These are phyloP conservation scores for Caligus rogercresseyi DNA, from an alignment of 1,140 invertebrate species.

Conservation along the genomic window DNA sequence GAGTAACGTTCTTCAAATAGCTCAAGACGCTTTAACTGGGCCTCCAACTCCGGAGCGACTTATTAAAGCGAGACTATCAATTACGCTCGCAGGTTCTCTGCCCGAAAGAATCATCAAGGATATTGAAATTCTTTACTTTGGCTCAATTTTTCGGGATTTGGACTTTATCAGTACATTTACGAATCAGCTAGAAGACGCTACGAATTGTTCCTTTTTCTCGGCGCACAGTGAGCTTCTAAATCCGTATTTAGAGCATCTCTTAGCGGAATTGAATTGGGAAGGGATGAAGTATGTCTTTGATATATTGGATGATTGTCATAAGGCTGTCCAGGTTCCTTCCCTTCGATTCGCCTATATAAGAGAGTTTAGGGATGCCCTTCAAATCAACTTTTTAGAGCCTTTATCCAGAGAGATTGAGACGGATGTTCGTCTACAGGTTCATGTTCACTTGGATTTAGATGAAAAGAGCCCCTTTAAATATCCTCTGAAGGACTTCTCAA, in stretches of 20 bases:
- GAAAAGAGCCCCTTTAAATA: conserved; percentile 52
- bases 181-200: conserved; percentile 39
- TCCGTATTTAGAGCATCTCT: conserved; percentile 52
- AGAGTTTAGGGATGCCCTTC: conserved; percentile 5
- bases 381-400: conserved; percentile 40
- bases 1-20: background rate
- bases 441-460: conserved; percentile 70
- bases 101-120: background rate
- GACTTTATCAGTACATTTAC: conserved; percentile 42
- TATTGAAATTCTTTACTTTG: background rate
- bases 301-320: conserved; percentile 35
- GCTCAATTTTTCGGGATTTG: conserved; percentile 39
- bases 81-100: background rate
- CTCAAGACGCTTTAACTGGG: background rate
- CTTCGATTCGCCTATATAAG: conserved; percentile 23
- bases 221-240: conserved; percentile 59
- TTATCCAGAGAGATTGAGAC: conserved; percentile 73
- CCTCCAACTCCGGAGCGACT: background rate
- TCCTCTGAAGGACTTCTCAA: conserved; percentile 29
- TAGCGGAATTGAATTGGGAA: conserved; percentile 41
- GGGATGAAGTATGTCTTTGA: conserved; percentile 37
- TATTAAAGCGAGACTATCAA: background rate
- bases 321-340: conserved; percentile 43
- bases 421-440: conserved; percentile 68
- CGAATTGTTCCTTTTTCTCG: conserved; percentile 57